These are phyloP conservation scores for Tipula unca DNA, from an alignment of 2,888 invertebrate genomes.

Conservation along the genomic window DNA sequence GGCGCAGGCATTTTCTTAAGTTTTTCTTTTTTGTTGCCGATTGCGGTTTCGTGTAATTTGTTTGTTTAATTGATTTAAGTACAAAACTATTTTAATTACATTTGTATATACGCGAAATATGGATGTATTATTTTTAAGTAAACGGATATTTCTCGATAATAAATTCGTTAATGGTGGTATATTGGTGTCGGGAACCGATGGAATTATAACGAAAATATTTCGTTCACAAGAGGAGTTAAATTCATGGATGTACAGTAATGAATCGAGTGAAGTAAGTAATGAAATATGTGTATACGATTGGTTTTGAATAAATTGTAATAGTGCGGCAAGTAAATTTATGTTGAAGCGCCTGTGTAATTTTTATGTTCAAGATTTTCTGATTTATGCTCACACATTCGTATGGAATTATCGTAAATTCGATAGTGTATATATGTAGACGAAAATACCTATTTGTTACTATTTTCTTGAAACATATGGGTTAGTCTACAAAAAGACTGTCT, in stretches of 20 bases:
- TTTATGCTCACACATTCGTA: too few relatives aligned
- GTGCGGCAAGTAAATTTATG: background rate
- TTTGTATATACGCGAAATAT: conserved; percentile 29
- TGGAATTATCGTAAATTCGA: too few relatives aligned
- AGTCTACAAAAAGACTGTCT: too few relatives aligned
- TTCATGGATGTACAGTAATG: conserved; percentile 42
- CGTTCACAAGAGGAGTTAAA: conserved; percentile 43
- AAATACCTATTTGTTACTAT: too few relatives aligned
- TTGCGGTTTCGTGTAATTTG: background rate
- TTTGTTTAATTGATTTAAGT: background rate
- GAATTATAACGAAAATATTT: conserved; percentile 49
- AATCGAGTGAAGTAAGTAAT: conserved; percentile 46
- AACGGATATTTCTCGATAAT: conserved; percentile 46
- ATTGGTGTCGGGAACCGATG: conserved; percentile 47
- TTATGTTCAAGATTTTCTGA: too few relatives aligned
- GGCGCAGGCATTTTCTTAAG: background rate
- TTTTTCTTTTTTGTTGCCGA: background rate
- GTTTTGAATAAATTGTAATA: too few relatives aligned
- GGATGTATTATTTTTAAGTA: conserved; percentile 40
- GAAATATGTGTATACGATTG: background rate
- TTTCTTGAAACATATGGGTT: too few relatives aligned
- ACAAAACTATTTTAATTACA: background rate
- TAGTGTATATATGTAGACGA: too few relatives aligned
- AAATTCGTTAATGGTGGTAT: conserved; percentile 51
- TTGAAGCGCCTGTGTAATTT: too few relatives aligned